Evolutionary conservation across 2,888 invertebrate genomes (phyloP), one percentile per base, ranked within the genome.

Genomic region (Parasteatoda lunata): DNA sequence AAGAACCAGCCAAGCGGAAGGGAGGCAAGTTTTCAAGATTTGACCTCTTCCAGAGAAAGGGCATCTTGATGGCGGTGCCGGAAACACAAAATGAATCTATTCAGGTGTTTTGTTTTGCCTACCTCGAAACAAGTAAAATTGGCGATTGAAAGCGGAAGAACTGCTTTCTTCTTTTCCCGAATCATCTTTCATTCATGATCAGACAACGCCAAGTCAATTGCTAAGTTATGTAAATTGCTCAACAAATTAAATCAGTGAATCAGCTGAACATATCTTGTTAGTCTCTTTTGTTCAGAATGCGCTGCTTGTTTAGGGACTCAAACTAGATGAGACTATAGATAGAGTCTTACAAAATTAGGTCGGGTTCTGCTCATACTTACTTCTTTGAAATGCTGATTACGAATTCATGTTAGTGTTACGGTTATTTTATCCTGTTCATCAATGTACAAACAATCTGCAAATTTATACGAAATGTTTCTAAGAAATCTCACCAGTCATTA

Each of bases 31-130:
- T 59, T 13, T 11, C n/a, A 13, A 9, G 9, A 59, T 59, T 59
- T 59, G 59, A 59, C 59, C 59, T 59, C 59, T 59, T 59, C 59
- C 59, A 59, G n/a, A 59, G 59, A 59, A 59, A 59, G 30, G 30
- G 30, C 30, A 30, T 30, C 30, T 30, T 30, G 30, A 30, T 8
- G 59, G 59, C 59, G 11, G n/a, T 59, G 59, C 59, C 59, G 59
- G 59, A 59, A 59, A 59, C 11, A 8, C 9, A 59, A n/a, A 59
- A 59, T 59, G 59, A n/a, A 59, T 7, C 13, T 59, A 59, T 59
- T 59, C 59, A 59, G 9, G 59, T 59, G n/a, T 59, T 59, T 59
- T 59, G 59, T 59, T 59, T 13, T 59, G 59, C 59, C n/a, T 59
- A 59, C n/a, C 11, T n/a, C 7, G 9, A 59, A 59, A 30, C 30